These are phyloP conservation scores for Charaxes varanes DNA, from an alignment of 1,140 invertebrate genomes.

Conservation along the genomic window DNA sequence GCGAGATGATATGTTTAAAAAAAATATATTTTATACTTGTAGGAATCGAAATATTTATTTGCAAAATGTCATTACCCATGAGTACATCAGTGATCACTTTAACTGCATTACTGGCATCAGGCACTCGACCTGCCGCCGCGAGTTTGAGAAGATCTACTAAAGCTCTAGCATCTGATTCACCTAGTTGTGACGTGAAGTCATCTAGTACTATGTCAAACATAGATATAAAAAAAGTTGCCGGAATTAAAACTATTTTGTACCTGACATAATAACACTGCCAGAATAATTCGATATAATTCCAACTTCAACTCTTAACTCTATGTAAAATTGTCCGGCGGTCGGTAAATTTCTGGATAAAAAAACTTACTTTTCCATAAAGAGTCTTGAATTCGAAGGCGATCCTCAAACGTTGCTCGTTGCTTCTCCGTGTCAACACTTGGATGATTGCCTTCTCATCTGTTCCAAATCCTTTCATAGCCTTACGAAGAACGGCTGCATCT, in stretches of 20 bases:
- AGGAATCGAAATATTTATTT: no score
- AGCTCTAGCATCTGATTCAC: conserved; percentile 88
- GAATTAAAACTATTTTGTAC: no score
- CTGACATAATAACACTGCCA: no score
- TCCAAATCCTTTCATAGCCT: conserved; percentile 89
- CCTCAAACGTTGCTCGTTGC: conserved; percentile 82
- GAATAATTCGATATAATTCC: no score
- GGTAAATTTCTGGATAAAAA: no score
- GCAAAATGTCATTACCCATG: no score
- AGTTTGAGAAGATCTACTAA: conserved; percentile 91
- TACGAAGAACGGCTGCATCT: conserved; percentile 84
- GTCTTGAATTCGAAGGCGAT: conserved; percentile 87
- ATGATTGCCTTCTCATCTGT: conserved; percentile 90
- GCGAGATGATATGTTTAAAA: no score
- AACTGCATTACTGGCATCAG: conserved; percentile 77
- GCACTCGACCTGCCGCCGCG: conserved; percentile 86
- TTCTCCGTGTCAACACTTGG: conserved; percentile 81
- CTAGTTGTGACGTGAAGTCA: conserved; percentile 86
- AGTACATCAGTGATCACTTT: conserved; percentile 80
- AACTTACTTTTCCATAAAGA: conserved; percentile 85
- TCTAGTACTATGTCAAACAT: conserved; percentile 83
- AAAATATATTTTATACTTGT: no score
- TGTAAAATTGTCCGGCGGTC: no score
- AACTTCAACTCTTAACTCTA: no score
- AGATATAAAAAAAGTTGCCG: no score